Base-by-base conservation (phyloP, 1,140 invertebrate species). In the Macrosteles quadrilineatus region DNA sequence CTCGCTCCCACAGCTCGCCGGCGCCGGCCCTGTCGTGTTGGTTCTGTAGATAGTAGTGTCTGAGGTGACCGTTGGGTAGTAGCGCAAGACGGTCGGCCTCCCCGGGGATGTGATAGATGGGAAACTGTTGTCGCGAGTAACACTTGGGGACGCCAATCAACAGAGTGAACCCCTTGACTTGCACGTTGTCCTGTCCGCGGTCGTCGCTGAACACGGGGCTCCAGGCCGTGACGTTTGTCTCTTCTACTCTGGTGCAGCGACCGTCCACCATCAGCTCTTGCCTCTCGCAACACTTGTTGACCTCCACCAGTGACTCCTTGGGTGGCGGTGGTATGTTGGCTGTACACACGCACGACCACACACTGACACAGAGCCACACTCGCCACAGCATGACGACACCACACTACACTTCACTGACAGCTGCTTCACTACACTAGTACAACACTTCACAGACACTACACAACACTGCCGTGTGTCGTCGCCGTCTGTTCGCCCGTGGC, bases 211-310 rank as follows among this genome's bases (percentile, higher is more conserved):
- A 90, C 55, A 85, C 80, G 53, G 89, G 88, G 69, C 78, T 73
- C 85, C 88, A 90, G 31, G 79, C 72, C 1, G 79, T 80, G 64
- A 86, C 81, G 73, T 86, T 85, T 55, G 85, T 86, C 67, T 85
- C 79, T 70, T 85, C 81, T 3, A 87, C 80, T 71, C 84, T 79
- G 73, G 83, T 85, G 78, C 91, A 92, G 68, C 80, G 78, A 40
- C 81, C 81, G 72, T 90, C 88, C n/a, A 91, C 77, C 74, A 90
- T 85, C 30, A 93, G 77, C 78, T 93, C 89, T 72, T 87, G 82
- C 21, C 79, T 78, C 76, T 89, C 88, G 80, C 92, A 93, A 78
- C 92, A 94, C 83, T 94, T 94, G 71, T 90, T 88, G 55, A 91
- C 83, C 73, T 43, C 43, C 17, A 73, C 57, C 21, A 69, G 14